Evolutionary conservation across 2,888 invertebrate species (phyloP), one percentile per base, ranked within the genome.

Genomic region (Hemistola chrysoprasaria): DNA sequence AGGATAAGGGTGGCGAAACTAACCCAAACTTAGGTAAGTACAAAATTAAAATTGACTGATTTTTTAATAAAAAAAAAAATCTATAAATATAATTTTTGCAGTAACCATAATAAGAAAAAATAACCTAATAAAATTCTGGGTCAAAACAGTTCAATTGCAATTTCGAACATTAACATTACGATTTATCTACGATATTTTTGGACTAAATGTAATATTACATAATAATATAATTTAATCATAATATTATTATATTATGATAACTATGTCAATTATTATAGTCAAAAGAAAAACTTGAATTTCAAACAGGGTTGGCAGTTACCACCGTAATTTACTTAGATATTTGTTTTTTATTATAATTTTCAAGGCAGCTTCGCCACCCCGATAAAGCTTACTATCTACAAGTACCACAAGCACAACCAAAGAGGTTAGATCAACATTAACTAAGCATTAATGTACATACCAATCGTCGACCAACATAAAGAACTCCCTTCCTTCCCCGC

Each of bases 401-500:
- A 4, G 30, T 25, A 35, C 39, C 36, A 49, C 16, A 16, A 39
- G 36, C 42, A 47, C 45, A 49, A 40, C 36, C 32, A 47, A 39
- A 56, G 33, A 55, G 31, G 43, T 50, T 16, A 16, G 16, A 58
- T 60, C n/a, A n/a, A n/a, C n/a, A n/a, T n/a, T n/a, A n/a, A n/a
- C n/a, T 60, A 57, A 50, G 48, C 50, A 53, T 49, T 53, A 70
- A 57, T 43, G 71, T 87, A 88, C 87, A 82, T 88, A 87, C 87
- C 87, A 85, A 48, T 56, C 50, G 53, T 73, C 68, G 47, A 69
- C 68, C 58, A 84, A 69, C 59, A 87, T 74, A 75, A 78, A 81
- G 70, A 76, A 83, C 51, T 85, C 80, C 56, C 67, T 69, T 24
- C 77, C 83, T 32, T 73, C 75, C 50, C 65, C 74, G 64, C 74